phyloP scores from a whole-genome alignment of 2,113 vertebrate genomes.

The Nannobrachium achirus region DNA sequence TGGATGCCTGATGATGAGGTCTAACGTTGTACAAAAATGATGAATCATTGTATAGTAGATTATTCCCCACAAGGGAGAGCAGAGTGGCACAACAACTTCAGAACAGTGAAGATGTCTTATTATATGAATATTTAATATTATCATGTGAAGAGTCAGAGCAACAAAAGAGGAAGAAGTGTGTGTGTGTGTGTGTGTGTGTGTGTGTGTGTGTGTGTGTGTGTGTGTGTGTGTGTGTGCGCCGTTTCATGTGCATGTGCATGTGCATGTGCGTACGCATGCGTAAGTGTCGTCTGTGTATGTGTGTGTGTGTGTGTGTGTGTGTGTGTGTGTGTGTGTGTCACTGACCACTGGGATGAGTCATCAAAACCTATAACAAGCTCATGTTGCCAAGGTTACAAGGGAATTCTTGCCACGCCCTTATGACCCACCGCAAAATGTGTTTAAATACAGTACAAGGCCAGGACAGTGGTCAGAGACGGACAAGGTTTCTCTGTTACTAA shows the following conservation, averaged over 20 bases:
- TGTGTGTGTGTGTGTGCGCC: background rate
- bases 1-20: background rate
- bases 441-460: slow-evolving; percentile 29
- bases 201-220: background rate
- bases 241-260: background rate
- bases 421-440: slow-evolving; percentile 55
- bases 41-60: background rate
- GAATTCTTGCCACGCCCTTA: slow-evolving; percentile 57
- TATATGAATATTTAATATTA: slow-evolving; percentile 40
- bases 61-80: background rate
- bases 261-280: background rate
- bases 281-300: background rate
- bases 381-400: slow-evolving; percentile 46
- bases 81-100: slow-evolving; percentile 9
- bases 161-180: slow-evolving; percentile 28
- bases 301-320: background rate
- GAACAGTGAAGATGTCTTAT: slow-evolving; percentile 26
- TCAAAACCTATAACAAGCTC: slow-evolving; percentile 35
- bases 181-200: slow-evolving; percentile 1
- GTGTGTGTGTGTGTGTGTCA: slow-evolving; percentile 6
- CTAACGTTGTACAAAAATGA: background rate
- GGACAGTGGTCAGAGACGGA: slow-evolving; percentile 45
- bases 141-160: slow-evolving; percentile 38
- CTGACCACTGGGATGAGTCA: slow-evolving; percentile 66
- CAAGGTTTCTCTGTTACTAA: slow-evolving; percentile 17